phyloP scores from a whole-genome alignment of 2,797 vertebrate species.

The Chanos chanos region DNA sequence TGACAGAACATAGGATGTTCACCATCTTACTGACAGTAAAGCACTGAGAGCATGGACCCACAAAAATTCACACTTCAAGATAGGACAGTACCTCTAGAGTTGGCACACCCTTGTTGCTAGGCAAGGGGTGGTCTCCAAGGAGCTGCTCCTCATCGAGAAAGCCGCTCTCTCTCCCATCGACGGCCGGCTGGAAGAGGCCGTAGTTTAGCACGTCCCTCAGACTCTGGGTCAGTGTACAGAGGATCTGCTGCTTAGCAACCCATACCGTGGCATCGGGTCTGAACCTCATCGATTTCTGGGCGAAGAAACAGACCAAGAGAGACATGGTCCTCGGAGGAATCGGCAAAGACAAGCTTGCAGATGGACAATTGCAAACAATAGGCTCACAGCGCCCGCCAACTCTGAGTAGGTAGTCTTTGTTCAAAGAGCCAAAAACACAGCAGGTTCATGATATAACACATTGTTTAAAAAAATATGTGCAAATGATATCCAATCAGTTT shows the following conservation, averaged over 20 bases:
- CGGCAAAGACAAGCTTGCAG: conserved; percentile 18
- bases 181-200: conserved; percentile 83
- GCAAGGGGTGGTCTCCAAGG: conserved; percentile 77
- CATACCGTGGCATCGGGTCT: conserved; percentile 81
- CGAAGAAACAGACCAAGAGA: conserved; percentile 19
- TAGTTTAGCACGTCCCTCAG: conserved; percentile 86
- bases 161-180: conserved; percentile 79
- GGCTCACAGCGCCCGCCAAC: not conserved
- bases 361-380: conserved; percentile 3
- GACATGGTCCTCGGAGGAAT: conserved; percentile 1
- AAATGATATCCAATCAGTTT: too few species aligned
- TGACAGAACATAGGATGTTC: too few species aligned
- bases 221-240: conserved; percentile 83
- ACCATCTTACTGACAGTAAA: too few species aligned
- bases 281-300: conserved; percentile 82
- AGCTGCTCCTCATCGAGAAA: conserved; percentile 84
- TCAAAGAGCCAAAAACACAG: not conserved
- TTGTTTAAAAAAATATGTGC: too few species aligned
- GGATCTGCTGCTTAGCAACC: conserved; percentile 81
- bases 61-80: too few species aligned
- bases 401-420: not conserved
- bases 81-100: conserved; percentile 75
- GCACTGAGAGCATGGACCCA: too few species aligned
- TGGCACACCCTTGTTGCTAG: conserved; percentile 72
- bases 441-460: not conserved